Evolutionary conservation across 2,888 invertebrate genomes (phyloP), one percentile per base, ranked within the genome.

Genomic region (Carabus problematicus): DNA sequence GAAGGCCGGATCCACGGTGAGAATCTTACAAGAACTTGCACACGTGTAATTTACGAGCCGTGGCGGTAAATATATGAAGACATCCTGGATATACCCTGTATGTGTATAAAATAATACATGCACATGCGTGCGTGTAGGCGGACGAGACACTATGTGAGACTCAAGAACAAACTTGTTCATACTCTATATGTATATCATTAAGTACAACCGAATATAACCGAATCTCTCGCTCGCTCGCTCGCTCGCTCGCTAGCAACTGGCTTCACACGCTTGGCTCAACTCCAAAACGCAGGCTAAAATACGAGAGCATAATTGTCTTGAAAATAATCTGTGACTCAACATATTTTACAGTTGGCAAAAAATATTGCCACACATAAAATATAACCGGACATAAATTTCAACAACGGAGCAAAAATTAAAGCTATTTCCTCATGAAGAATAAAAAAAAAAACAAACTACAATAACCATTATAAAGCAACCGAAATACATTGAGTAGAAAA

Each of bases 301-400:
- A 67, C 52, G 47, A 41, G 58, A 59, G 45, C 58, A 67, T 67
- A 67, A 67, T 67, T 67, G 66, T 67, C 66, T 59, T 39, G 66
- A 67, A 67, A 67, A 67, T 67, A 67, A 67, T 67, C 49, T 59
- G 43, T 56, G 54, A 64, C 56, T 64, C 45, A 64, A 56, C 56
- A 54, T 64, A 64, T 64, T 55, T 64, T 54, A 64, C 45, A 64
- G 9, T 4, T 45, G 56, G 56, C 55, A 64, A 64, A 56, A 64
- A 54, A 64, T 64, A 18, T 19, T 54, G 29, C 11, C 55, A 41
- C 63, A 54, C 18, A 29, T 29, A 19, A 64, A 64, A 19, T 55
- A 54, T 52, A 8, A 54, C 54, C 42, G 18, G 63, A 64, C 19
- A 64, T 64, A 64, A 64, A 64, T 64, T 55, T 64, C 55, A 40